These are phyloP conservation scores for Hirundo rustica DNA, from an alignment of 2,797 vertebrate genomes.

Conservation along the genomic window DNA sequence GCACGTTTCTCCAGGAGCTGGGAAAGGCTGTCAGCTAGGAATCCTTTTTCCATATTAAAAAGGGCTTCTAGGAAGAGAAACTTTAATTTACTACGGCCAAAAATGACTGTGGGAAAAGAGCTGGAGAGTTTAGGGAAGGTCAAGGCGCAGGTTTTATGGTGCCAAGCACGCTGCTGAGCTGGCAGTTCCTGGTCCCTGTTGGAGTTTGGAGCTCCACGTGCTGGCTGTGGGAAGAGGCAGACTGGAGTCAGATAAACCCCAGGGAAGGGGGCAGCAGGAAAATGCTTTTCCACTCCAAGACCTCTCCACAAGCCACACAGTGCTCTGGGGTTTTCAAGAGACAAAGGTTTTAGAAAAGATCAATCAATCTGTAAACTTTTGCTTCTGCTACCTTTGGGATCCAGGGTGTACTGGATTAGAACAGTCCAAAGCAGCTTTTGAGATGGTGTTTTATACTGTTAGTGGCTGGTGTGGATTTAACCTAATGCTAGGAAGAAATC, in stretches of 20 bases:
- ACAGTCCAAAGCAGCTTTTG: neutral
- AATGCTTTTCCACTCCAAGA: neutral
- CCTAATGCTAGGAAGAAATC: neutral
- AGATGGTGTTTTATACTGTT: neutral
- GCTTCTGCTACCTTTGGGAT: neutral
- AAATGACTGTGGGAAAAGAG: neutral
- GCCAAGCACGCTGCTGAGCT: neutral
- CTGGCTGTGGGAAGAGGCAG: neutral
- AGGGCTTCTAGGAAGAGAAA: neutral
- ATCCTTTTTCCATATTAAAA: neutral
- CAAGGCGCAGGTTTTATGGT: neutral
- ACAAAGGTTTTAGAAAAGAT: neutral
- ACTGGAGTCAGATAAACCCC: neutral
- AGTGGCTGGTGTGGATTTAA: neutral
- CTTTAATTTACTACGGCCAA: neutral
- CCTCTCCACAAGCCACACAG: neutral
- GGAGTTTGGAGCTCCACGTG: neutral
- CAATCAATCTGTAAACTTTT: neutral
- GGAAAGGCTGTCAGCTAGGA: neutral
- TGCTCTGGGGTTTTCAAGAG: neutral
- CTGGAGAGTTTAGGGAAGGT: neutral
- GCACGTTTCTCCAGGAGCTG: neutral
- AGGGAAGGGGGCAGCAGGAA: neutral
- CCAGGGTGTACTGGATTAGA: neutral
- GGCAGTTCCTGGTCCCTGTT: neutral